phyloP scores from a whole-genome alignment of 2,113 vertebrate genomes.

The Crotophaga sulcirostris region DNA sequence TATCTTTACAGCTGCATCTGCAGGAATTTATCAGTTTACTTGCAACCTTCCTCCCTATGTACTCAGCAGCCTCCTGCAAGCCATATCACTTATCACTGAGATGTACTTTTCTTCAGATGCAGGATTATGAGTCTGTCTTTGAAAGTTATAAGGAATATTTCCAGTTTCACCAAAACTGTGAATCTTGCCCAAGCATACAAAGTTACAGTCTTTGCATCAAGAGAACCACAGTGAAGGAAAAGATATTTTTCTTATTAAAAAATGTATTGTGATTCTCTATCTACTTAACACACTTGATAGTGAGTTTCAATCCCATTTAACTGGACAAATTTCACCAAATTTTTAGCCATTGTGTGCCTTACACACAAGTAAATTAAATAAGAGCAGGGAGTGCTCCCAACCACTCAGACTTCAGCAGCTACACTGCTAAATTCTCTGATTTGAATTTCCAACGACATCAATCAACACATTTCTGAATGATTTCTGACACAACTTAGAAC shows the following conservation, averaged over 20 bases:
- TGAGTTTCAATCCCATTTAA: not conserved
- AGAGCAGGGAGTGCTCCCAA: not conserved
- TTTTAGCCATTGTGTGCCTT: not conserved
- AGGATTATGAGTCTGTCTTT: not conserved
- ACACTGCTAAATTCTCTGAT: not conserved
- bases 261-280: not conserved
- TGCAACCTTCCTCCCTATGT: slow-evolving; percentile 5
- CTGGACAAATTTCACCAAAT: not conserved
- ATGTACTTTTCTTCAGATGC: not conserved
- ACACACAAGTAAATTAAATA: not conserved
- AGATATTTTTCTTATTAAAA: not conserved
- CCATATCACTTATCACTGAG: not conserved
- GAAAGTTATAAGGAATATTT: not conserved
- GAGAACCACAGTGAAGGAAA: not conserved
- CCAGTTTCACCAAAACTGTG: not conserved
- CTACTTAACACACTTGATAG: not conserved
- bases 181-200: not conserved
- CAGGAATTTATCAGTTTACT: slow-evolving; percentile 45
- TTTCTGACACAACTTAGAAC: not conserved
- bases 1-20: slow-evolving; percentile 51
- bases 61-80: not conserved
- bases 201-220: not conserved
- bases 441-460: not conserved
- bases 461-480: not conserved
- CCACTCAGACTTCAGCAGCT: not conserved